Base-by-base conservation (phyloP, 2,113 vertebrate species). In the Esox niger region DNA sequence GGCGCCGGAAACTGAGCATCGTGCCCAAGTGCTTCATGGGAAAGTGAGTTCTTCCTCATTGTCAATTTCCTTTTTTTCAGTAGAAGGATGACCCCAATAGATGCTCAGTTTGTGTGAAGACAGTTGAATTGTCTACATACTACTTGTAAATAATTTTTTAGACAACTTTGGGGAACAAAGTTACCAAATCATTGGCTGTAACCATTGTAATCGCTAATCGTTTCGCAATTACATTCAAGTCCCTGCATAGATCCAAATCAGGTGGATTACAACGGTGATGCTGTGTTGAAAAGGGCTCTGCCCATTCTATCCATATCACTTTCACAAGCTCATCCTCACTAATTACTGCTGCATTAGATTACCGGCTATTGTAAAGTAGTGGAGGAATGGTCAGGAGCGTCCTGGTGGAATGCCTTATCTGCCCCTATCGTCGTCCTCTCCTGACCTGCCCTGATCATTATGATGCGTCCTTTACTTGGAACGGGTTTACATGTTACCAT, bases 1-100 rank as follows among this genome's bases (percentile, higher is more conserved):
- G 97, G n/a, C 93, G 97, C 73, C 90, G 95, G 80, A 99, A 99
- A 88, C 92, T 99, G 79, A 96, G 94, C 90, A 96, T 91, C 9
- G 93, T 99, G 77, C 95, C 95, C 86, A 99, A 98, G 88, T 98
- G 97, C 88, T 99, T 99, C 90, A 91, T 98, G 71, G 97, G 97
- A 94, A 99, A 98, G 97, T 99, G 91, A 97, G 97, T 96, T 71
- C 61, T 75, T 71, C 25, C 8, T 9, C 20, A 59, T 15, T 54
- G 38, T 43, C 38, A 2, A 43, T 43, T 43, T 10, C 38, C n/a
- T n/a, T 1, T 54, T 54, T 54, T 25, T 21, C 20, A 21, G 21
- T 21, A 15, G 2, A 21, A 21, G 20, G 23, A 25, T 54, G 49
- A 54, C 20, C n/a, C 2, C 21, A 54, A 54, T 54, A 9, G 38